Conservation (phyloP, 2,113 vertebrate genomes). For the Leptobrachium ailaonicum region DNA sequence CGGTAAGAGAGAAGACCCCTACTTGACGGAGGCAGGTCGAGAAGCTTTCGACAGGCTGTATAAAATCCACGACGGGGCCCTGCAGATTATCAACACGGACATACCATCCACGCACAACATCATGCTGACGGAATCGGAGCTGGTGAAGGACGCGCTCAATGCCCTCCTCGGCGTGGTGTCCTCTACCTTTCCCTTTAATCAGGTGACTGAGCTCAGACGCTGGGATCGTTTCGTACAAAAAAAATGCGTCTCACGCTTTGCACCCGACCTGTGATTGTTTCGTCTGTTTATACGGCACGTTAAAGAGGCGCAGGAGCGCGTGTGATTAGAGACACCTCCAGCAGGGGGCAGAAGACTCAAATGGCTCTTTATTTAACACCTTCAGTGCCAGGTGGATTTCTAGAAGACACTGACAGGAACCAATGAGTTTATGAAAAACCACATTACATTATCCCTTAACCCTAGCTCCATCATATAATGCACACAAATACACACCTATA, state of each 20-base stretch:
- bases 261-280: too few species aligned
- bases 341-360: too few species aligned
- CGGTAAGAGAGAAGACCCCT: conserved; percentile 84
- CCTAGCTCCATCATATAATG: too few species aligned
- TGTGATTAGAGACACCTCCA: too few species aligned
- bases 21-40: conserved; percentile 89
- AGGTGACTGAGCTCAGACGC: conserved; percentile 60
- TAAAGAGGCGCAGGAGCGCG: too few species aligned
- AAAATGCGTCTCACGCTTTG: background rate
- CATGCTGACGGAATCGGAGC: conserved; percentile 78
- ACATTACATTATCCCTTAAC: too few species aligned
- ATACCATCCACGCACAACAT: conserved; percentile 72
- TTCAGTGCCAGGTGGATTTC: too few species aligned
- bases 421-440: too few species aligned
- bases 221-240: background rate
- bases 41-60: conserved; percentile 91
- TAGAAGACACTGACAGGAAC: too few species aligned
- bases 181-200: conserved; percentile 83
- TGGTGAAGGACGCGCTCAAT: conserved; percentile 89
- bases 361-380: too few species aligned
- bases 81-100: conserved; percentile 74
- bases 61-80: conserved; percentile 78
- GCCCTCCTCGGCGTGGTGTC: conserved; percentile 92
- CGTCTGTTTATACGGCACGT: too few species aligned
- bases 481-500: too few species aligned